Conservation (phyloP, 2,888 invertebrate species). For the Hedychridium roseum region DNA sequence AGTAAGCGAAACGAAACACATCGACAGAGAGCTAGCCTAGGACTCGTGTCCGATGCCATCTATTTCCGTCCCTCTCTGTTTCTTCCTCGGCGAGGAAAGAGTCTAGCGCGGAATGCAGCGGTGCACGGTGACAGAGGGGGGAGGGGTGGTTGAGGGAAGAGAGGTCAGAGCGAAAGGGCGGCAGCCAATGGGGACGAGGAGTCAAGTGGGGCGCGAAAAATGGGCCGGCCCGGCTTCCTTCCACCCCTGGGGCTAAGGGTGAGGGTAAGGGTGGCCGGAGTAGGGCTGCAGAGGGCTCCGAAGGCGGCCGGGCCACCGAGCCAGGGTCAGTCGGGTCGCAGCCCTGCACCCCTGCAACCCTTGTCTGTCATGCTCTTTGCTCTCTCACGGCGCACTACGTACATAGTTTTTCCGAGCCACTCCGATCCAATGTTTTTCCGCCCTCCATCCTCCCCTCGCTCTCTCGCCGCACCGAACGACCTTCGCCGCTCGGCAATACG, state of each 20-base stretch:
- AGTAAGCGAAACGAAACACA: no score
- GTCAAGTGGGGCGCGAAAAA: slow-evolving; percentile 62
- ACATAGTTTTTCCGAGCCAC: slow-evolving; percentile 12
- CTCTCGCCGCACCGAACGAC: background rate
- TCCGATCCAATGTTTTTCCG: slow-evolving; percentile 23
- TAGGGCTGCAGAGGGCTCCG: slow-evolving; percentile 52
- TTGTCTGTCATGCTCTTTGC: slow-evolving; percentile 47
- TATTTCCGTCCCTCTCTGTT: slow-evolving; percentile 8
- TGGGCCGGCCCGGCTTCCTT: slow-evolving; percentile 58
- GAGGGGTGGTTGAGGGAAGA: slow-evolving; percentile 40
- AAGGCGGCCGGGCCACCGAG: slow-evolving; percentile 54
- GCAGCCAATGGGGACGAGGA: slow-evolving; percentile 58
- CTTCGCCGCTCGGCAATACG: background rate
- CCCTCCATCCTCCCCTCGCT: background rate
- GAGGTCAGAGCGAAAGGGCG: slow-evolving; percentile 57
- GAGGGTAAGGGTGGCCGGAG: slow-evolving; percentile 55
- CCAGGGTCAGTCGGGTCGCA: slow-evolving; percentile 61
- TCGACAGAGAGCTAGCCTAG: no score
- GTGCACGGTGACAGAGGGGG: slow-evolving; percentile 14
- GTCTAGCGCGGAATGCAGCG: slow-evolving; percentile 10
- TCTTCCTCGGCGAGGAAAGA: slow-evolving; percentile 5
- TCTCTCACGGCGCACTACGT: slow-evolving; percentile 11
- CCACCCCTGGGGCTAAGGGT: slow-evolving; percentile 53
- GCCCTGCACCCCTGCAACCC: slow-evolving; percentile 56
- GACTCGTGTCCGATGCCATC: no score